phyloP scores from a whole-genome alignment of 1,140 invertebrate genomes.

The Zaprionus ghesquierei region DNA sequence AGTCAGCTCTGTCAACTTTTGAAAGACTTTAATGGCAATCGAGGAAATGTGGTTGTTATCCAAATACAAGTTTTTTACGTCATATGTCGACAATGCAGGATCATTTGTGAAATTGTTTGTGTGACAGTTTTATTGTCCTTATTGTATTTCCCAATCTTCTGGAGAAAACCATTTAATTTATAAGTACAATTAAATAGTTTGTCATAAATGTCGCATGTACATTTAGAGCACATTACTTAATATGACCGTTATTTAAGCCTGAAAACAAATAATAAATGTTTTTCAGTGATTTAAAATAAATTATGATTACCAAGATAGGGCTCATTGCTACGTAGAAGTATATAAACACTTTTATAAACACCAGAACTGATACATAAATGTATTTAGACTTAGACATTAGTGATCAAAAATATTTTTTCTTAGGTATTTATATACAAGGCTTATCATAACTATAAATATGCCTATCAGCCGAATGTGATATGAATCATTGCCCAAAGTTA shows the following conservation, averaged over 20 bases:
- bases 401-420: neutral
- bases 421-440: neutral
- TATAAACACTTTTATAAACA: neutral
- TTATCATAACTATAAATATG: neutral
- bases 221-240: conserved; percentile 73
- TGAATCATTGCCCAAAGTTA: neutral
- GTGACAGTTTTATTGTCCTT: conserved; percentile 68
- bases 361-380: neutral
- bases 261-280: neutral
- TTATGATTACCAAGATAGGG: neutral
- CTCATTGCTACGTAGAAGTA: neutral
- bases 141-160: conserved; percentile 82
- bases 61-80: conserved; percentile 83
- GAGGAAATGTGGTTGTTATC: conserved; percentile 84
- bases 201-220: conserved; percentile 47
- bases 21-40: conserved; percentile 86
- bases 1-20: conserved; percentile 85
- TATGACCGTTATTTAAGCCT: conserved; percentile 6
- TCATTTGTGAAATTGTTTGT: conserved; percentile 65
- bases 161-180: conserved; percentile 61
- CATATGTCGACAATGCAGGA: conserved; percentile 69
- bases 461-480: neutral
- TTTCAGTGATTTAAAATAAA: conserved; percentile 28
- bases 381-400: neutral
- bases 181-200: conserved; percentile 71